Percentiles rank a stretch among this genome's conserved stretches.
These are phyloP conservation scores for Actenoides hombroni DNA, from an alignment of 2,113 vertebrate genomes.

Conservation along the genomic window DNA sequence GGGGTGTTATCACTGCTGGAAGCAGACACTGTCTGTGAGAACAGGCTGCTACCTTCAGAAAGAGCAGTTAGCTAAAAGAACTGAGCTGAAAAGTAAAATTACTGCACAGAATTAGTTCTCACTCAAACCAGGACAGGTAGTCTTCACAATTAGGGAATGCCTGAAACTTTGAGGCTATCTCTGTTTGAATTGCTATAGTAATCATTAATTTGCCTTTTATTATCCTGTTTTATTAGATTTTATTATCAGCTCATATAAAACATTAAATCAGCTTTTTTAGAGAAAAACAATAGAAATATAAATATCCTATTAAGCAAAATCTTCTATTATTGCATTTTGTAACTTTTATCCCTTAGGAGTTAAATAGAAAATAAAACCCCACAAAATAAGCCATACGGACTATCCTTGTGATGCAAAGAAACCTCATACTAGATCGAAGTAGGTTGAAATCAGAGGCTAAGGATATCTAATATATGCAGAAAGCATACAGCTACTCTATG, in stretches of 20 bases:
- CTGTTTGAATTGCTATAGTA: background rate
- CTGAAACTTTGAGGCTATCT: background rate
- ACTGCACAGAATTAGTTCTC: too few relatives aligned
- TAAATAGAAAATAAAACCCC: background rate
- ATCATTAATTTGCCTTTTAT: slow-evolving; percentile 43
- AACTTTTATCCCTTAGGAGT: slow-evolving; percentile 16
- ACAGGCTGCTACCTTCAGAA: too few relatives aligned
- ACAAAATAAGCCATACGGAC: background rate
- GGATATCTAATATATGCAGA: background rate
- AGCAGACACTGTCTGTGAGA: too few relatives aligned
- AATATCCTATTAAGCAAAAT: background rate
- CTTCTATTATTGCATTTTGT: background rate
- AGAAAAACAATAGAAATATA: slow-evolving; percentile 1
- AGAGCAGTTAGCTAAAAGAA: too few relatives aligned
- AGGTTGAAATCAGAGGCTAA: background rate
- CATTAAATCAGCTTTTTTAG: slow-evolving; percentile 13
- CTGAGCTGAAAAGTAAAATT: too few relatives aligned
- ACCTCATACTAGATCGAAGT: background rate
- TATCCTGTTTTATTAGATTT: slow-evolving; percentile 5
- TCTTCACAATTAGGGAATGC: too few relatives aligned
- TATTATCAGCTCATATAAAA: background rate
- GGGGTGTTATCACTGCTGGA: too few relatives aligned
- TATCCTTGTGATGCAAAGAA: background rate
- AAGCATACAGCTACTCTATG: background rate
- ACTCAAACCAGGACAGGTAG: too few relatives aligned